Evolutionary conservation across 2,797 vertebrate species (phyloP).

Genomic region (Lycodopsis pacificus): DNA sequence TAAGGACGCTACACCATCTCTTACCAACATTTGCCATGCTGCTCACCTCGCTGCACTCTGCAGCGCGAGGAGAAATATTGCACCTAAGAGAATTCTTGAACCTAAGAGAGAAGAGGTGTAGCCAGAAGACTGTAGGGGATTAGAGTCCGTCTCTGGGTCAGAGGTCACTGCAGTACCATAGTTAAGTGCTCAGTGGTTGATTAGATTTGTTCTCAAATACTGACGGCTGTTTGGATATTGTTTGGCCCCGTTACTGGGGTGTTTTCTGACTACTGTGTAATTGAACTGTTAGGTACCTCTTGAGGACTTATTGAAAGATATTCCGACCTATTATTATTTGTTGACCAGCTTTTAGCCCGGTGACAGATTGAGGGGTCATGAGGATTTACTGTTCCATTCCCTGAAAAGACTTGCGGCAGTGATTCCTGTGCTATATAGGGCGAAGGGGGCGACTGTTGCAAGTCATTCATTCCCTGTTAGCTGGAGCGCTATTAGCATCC

Average conservation of each 20-base stretch:
- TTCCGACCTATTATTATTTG: constrained; percentile 17
- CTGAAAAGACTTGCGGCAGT: not conserved
- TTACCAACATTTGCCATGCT: constrained; percentile 36
- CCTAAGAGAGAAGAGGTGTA: constrained; percentile 29
- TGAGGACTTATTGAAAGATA: not conserved
- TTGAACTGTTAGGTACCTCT: constrained; percentile 9
- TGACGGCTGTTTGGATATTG: constrained; percentile 41
- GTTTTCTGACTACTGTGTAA: constrained; percentile 5
- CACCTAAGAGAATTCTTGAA: constrained; percentile 42
- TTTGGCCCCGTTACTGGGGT: constrained; percentile 5
- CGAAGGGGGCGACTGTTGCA: not conserved
- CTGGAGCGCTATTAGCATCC: constrained; percentile 1
- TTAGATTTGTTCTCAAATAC: constrained; percentile 41
- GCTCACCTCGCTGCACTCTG: constrained; percentile 24
- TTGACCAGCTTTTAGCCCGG: constrained; percentile 19
- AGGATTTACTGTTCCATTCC: not conserved
- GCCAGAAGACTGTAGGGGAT: constrained; percentile 44
- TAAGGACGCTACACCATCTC: constrained; percentile 41
- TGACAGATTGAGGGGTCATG: not conserved
- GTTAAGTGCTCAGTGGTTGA: constrained; percentile 46
- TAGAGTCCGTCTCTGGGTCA: constrained; percentile 49
- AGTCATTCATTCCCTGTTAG: constrained; percentile 9
- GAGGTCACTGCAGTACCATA: constrained; percentile 51
- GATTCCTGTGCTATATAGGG: not conserved
- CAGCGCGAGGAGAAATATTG: not conserved